Percentiles rank a stretch among this genome's conserved stretches.
These are phyloP conservation scores for Euclidia mi DNA, from an alignment of 2,888 invertebrate genomes.

Conservation along the genomic window DNA sequence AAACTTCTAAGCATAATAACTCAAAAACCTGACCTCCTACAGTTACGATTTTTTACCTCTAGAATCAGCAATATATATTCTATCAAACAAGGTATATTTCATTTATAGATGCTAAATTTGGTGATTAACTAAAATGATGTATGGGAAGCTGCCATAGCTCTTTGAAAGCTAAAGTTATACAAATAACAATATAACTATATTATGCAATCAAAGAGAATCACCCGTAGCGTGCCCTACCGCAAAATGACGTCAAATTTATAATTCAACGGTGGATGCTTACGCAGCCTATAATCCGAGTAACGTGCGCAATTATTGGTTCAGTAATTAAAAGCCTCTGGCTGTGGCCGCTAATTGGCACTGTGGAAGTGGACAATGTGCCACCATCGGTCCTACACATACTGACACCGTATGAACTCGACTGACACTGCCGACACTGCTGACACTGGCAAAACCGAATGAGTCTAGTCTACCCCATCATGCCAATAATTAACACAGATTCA, in stretches of 20 bases:
- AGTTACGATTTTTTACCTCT: no score
- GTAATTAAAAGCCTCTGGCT: constrained; percentile 58
- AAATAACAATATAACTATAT: background rate
- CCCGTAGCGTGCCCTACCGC: constrained; percentile 7
- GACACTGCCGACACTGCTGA: background rate
- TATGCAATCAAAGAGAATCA: background rate
- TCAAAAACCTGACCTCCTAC: no score
- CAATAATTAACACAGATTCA: constrained; percentile 46
- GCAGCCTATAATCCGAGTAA: constrained; percentile 46
- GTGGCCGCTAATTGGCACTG: constrained; percentile 42
- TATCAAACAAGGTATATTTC: no score
- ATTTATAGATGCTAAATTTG: no score
- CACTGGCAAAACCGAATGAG: constrained; percentile 4
- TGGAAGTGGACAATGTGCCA: constrained; percentile 30
- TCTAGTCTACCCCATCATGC: background rate
- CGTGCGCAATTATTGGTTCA: constrained; percentile 49
- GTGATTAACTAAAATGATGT: no score
- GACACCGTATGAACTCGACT: background rate
- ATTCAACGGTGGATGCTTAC: constrained; percentile 31
- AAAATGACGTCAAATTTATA: constrained; percentile 23
- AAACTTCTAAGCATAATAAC: no score
- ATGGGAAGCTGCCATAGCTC: no score
- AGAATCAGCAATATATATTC: no score
- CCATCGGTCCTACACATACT: background rate
- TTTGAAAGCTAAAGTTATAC: no score